These are phyloP conservation scores for Hyles euphorbiae DNA, from an alignment of 1,140 invertebrate genomes.

Conservation along the genomic window DNA sequence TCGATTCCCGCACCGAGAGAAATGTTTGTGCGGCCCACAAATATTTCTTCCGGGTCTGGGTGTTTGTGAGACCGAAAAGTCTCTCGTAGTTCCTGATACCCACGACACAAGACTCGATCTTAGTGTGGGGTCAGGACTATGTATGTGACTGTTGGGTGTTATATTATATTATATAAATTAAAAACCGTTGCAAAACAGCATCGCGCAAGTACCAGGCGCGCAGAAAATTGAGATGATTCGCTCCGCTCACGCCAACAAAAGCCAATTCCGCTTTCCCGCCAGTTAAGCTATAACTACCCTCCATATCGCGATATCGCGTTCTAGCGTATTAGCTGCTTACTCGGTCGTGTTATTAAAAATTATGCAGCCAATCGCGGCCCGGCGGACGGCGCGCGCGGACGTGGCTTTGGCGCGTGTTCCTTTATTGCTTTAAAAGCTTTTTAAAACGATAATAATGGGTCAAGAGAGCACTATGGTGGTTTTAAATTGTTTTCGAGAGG, in stretches of 20 bases:
- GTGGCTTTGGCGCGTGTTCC: constrained; percentile 37
- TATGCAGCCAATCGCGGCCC: constrained; percentile 50
- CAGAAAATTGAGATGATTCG: constrained; percentile 33
- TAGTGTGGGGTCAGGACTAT: too few relatives aligned
- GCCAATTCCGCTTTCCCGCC: constrained; percentile 36
- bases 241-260: constrained; percentile 35
- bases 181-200: constrained; percentile 17
- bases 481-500: constrained; percentile 30
- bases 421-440: constrained; percentile 52
- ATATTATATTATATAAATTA: too few relatives aligned
- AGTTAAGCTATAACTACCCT: constrained; percentile 48
- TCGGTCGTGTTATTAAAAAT: constrained; percentile 71
- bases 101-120: too few relatives aligned
- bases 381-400: constrained; percentile 30
- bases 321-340: constrained; percentile 66
- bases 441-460: constrained; percentile 48
- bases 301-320: constrained; percentile 39
- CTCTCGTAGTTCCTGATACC: too few relatives aligned
- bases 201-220: constrained; percentile 4
- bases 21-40: too few relatives aligned
- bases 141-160: too few relatives aligned
- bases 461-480: constrained; percentile 23
- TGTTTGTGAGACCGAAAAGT: too few relatives aligned
- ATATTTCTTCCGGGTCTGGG: too few relatives aligned
- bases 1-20: too few relatives aligned